Base-by-base conservation (phyloP, 2,888 invertebrate genomes). In the Norana najaformis region DNA sequence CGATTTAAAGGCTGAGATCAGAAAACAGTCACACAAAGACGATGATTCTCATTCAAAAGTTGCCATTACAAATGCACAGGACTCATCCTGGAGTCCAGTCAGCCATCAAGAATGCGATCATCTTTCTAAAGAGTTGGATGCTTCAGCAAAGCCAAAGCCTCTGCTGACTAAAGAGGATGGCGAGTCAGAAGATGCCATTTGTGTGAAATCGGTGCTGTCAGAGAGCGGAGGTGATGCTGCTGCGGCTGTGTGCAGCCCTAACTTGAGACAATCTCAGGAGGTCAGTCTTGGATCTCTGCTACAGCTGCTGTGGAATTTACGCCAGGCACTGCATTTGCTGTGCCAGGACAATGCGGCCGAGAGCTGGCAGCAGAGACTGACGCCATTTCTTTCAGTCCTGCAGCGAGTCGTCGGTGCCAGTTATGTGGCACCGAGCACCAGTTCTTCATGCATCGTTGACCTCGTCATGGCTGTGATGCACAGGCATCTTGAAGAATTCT, bases 311-410 rank as follows among this genome's bases (percentile, higher is more conserved):
- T 90, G 90, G 90, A 88, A n/a, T 35, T 18, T 88, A 47, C 89
- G 90, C 14, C n/a, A 34, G 30, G 38, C 47, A n/a, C 39, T 90
- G 69, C 88, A 88, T 8, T 13, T 37, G 16, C 82, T 90, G 20
- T 91, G 91, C 36, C 47, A 88, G 18, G 92, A 92, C 20, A 91
- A 91, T 83, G 92, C 92, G 14, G 69, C 69, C 1, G 23, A 83
- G 13, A 92, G 92, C 90, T 92, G 92, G 92, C 90, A 90, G 34
- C 89, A 90, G 35, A 91, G 92, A 16, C 90, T 92, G 35, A 82
- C 82, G 14, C 91, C 92, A 1, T 89, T 90, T 85, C 89, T 91
- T 34, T 88, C 90, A 18, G 69, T 89, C 34, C 91, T 92, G 47
- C 88, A 90, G 23, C 53, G 85, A 14, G 88, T 89, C 53, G 90